Evolutionary conservation across 2,113 vertebrate genomes (phyloP).

Genomic region (Podiceps cristatus): DNA sequence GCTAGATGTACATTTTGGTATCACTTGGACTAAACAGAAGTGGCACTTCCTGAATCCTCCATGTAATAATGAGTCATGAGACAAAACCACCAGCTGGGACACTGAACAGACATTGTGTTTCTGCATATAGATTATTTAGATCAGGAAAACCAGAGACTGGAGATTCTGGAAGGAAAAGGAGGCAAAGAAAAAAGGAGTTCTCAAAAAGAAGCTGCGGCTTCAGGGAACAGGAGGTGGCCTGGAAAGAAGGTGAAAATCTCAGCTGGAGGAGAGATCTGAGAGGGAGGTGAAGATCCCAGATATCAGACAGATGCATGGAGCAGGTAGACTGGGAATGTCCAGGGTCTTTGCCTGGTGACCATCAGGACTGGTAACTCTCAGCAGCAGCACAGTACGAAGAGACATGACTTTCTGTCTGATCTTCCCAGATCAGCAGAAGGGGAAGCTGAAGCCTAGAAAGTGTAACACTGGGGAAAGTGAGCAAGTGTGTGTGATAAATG

Average conservation of each 20-base stretch:
- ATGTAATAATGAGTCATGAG: background rate
- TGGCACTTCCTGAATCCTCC: background rate
- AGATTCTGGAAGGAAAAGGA: background rate
- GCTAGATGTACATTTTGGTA: background rate
- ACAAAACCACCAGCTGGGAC: background rate
- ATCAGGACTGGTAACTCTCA: background rate
- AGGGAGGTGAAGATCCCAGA: background rate
- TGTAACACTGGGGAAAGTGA: background rate
- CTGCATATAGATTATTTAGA: background rate
- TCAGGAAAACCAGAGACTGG: background rate
- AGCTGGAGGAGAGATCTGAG: background rate
- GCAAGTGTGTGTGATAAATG: background rate
- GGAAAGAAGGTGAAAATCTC: background rate
- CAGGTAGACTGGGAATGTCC: background rate
- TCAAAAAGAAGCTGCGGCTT: background rate
- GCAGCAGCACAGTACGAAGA: background rate
- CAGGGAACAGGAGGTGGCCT: background rate
- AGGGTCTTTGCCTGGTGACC: background rate
- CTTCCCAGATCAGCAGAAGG: background rate
- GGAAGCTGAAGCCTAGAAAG: background rate
- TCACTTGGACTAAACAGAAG: background rate
- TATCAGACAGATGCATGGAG: background rate
- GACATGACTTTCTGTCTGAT: background rate
- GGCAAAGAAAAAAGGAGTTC: background rate
- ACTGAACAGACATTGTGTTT: background rate